Base-by-base conservation (phyloP, 2,113 vertebrate species). In the Oncorhynchus kisutch region DNA sequence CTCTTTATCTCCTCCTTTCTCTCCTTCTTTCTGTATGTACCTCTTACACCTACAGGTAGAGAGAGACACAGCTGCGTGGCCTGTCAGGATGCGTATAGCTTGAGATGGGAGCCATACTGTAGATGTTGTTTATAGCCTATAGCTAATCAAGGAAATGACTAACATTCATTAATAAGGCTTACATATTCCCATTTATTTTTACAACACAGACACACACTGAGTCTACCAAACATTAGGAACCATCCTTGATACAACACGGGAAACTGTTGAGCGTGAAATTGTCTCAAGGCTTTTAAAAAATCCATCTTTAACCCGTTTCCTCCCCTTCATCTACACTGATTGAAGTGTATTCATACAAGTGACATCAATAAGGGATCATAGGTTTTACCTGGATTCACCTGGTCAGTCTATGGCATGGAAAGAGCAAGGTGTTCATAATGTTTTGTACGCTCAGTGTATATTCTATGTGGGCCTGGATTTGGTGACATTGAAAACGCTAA, bases 91-190 rank as follows among this genome's bases (percentile, higher is more conserved):
- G 39, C 9, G 67, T 11, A 69, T 11, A 69, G 34, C 6, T 14
- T 39, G 31, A 8, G 6, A 69, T 12, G 20, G 34, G 29, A 68
- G 31, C 67, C 67, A 16, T 22, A 45, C 31, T 34, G 31, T 34
- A 34, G 20, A 7, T 48, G 75, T 67, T 78, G 73, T 72, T 82
- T 75, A 64, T 64, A 72, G 67, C 78, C 74, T 81, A 14, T 12
- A 69, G 67, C 67, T 45, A 39, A 69, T 69, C 34, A 69, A 22
- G 22, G 29, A 34, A 45, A 25, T 69, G 20, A 34, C 67, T 25
- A 2, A 68, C 20, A 11, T 69, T 31, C 66, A 18, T 39, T 27
- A 27, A 27, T 45, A 11, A 39, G 8, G 34, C 34, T 9, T 39
- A 39, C 8, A 39, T 39, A 9, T 39, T 39, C 8, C 8, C 34